These are phyloP conservation scores for Phorcus lineatus DNA, from an alignment of 2,888 invertebrate genomes.

Conservation along the genomic window DNA sequence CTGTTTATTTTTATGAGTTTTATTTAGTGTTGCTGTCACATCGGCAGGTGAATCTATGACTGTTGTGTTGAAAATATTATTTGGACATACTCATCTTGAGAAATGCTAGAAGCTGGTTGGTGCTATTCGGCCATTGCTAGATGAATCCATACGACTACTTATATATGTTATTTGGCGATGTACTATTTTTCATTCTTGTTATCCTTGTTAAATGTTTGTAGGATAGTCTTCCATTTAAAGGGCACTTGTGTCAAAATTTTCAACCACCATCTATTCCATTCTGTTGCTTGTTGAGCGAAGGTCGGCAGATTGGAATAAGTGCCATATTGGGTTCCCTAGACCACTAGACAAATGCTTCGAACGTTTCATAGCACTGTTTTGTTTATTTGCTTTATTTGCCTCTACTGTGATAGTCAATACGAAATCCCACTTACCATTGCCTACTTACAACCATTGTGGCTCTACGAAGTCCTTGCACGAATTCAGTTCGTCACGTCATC, in stretches of 20 bases:
- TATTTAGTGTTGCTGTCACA: not conserved
- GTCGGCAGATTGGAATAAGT: not conserved
- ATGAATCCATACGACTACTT: conserved; percentile 2
- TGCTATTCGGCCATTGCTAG: conserved; percentile 16
- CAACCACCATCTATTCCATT: not conserved
- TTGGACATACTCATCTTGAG: not conserved
- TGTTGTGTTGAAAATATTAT: conserved; percentile 8
- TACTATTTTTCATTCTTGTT: conserved; percentile 8
- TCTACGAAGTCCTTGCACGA: too few species aligned
- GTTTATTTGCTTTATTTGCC: conserved; percentile 22
- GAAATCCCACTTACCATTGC: conserved; percentile 3
- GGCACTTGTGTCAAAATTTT: not conserved
- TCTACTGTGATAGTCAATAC: conserved; percentile 4
- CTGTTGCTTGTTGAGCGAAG: not conserved
- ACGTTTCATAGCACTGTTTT: conserved; percentile 11
- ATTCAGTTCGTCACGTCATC: too few species aligned
- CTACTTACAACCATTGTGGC: too few species aligned
- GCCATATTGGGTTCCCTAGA: not conserved
- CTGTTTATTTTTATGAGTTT: not conserved
- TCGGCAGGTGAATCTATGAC: not conserved
- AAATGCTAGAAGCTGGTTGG: conserved; percentile 9
- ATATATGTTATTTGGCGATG: conserved; percentile 12
- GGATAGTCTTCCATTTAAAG: conserved; percentile 20
- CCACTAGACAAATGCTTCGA: not conserved
- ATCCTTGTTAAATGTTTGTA: conserved; percentile 17